Evolutionary conservation across 2,888 invertebrate species (phyloP), one percentile per base, ranked within the genome.

Genomic region (Clanis bilineata): DNA sequence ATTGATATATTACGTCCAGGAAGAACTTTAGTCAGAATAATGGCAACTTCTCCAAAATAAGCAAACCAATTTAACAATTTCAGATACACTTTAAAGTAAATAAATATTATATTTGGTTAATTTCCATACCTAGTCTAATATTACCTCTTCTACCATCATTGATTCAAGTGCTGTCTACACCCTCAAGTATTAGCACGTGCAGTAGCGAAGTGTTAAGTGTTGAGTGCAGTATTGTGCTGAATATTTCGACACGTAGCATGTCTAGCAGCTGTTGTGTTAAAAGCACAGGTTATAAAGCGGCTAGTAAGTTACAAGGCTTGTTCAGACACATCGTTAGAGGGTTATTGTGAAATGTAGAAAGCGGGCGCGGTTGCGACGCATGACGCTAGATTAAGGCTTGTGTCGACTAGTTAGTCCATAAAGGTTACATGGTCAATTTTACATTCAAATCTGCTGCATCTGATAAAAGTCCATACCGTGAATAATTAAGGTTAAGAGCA

Each of bases 271-370:
- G 51, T 32, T 18, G 51, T 51, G 51, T 18, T 32, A 51, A 47
- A 10, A 51, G 51, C 32, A 32, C 32, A 10, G 28, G 32, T 25
- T 45, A 23, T 51, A 51, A 28, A 51, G 32, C 51, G 28, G 32
- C 51, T 32, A 15, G 51, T 32, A 51, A 51, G 28, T 18, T 32
- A 18, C 18, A 32, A 32, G 51, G 15, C 51, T 18, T 18, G 51
- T 18, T 15, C 51, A 45, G 51, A 32, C 51, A 51, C 51, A 51
- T 51, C 32, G 51, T 51, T 51, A 51, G n/a, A 28, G 51, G 18
- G n/a, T n/a, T 28, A 32, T 51, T 51, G 51, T 51, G 51, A 51
- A 45, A 45, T 21, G 45, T 45, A 45, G 45, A 45, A 51, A 51
- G 51, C 32, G 51, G 51, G 51, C 32, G 51, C 51, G 51, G 51